Conservation (phyloP, 2,113 vertebrate genomes). For the Petrocephalus zakoni region DNA sequence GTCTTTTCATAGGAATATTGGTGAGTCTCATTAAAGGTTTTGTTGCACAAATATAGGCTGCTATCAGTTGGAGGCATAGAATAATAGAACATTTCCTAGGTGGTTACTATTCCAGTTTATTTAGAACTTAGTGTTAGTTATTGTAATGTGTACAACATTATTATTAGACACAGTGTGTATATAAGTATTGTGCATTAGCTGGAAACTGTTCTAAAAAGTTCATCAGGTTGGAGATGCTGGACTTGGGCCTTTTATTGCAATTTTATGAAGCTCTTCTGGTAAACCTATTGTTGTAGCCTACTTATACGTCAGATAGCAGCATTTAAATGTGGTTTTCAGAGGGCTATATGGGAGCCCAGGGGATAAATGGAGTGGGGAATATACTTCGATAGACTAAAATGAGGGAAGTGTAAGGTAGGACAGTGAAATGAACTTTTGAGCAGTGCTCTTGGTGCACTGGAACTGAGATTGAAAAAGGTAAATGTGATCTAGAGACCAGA, state of each 20-base stretch:
- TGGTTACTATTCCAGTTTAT: background rate
- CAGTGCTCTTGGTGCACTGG: too few species aligned
- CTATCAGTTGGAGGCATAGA: background rate
- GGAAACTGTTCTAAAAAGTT: constrained; percentile 29
- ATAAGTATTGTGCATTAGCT: constrained; percentile 12
- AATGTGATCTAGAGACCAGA: background rate
- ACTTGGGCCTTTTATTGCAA: constrained; percentile 28
- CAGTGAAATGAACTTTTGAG: background rate
- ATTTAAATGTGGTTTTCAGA: background rate
- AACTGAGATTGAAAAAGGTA: background rate
- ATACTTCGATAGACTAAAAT: background rate
- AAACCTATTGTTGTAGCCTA: constrained; percentile 23
- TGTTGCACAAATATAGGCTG: background rate
- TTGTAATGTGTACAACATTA: background rate
- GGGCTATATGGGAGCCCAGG: background rate
- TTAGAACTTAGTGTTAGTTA: background rate
- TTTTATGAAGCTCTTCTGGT: constrained; percentile 15
- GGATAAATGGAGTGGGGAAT: background rate
- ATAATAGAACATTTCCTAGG: background rate
- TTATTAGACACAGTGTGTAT: background rate
- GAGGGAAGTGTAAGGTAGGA: background rate
- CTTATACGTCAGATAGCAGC: constrained; percentile 16
- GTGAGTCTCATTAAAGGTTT: background rate
- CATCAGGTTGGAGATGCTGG: constrained; percentile 24
- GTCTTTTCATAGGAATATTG: background rate